phyloP scores from a whole-genome alignment of 2,888 invertebrate genomes.

The Amphipoea lucens region DNA sequence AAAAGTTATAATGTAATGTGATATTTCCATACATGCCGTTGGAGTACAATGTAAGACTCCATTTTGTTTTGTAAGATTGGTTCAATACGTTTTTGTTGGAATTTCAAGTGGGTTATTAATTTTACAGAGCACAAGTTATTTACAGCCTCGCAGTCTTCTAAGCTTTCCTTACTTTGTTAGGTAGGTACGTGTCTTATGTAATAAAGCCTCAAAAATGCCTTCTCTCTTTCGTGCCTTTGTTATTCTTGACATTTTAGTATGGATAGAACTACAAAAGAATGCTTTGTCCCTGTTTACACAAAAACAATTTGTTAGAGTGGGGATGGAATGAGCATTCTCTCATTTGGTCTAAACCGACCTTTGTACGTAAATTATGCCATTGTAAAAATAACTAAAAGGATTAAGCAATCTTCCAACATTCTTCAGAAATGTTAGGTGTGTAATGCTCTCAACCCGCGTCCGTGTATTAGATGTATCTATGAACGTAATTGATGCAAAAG shows the following conservation, averaged over 20 bases:
- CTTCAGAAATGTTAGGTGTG: neutral
- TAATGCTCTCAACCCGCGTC: too few relatives aligned
- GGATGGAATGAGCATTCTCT: neutral
- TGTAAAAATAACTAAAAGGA: neutral
- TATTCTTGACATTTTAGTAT: neutral
- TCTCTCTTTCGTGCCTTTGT: neutral
- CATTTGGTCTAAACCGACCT: neutral
- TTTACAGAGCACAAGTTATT: neutral
- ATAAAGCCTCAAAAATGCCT: neutral
- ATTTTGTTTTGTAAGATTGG: neutral
- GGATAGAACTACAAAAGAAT: neutral
- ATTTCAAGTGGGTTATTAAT: neutral
- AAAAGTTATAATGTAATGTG: conserved; percentile 18
- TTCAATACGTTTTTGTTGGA: neutral
- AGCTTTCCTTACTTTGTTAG: neutral
- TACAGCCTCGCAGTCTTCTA: neutral
- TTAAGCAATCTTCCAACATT: neutral
- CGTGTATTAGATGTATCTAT: too few relatives aligned
- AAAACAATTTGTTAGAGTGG: neutral
- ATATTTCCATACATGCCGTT: neutral
- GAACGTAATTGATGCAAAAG: too few relatives aligned
- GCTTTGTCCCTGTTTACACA: neutral
- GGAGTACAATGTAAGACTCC: neutral
- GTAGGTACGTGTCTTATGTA: too few relatives aligned
- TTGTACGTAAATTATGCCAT: neutral